Percentiles rank a stretch among this genome's conserved stretches.
Conservation (phyloP, 1,140 invertebrate species). For the Tribolium madens region DNA sequence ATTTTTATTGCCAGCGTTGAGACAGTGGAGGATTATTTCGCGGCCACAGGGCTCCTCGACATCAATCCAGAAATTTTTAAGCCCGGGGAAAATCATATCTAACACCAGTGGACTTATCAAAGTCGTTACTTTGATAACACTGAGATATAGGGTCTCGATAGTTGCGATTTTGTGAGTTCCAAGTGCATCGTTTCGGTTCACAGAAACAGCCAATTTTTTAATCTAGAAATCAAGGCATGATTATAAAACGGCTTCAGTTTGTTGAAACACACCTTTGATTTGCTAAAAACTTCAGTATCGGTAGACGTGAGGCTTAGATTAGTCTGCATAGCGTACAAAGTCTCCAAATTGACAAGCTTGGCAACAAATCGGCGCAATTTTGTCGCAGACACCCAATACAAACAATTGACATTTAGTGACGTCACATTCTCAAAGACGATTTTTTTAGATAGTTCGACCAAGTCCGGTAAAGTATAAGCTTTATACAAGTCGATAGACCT, state of each 20-base stretch:
- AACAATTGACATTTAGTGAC: constrained; percentile 17
- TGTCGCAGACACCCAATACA: constrained; percentile 13
- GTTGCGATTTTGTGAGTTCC: neutral
- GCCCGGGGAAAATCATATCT: neutral
- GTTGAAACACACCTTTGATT: constrained; percentile 1
- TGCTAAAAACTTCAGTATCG: constrained; percentile 11
- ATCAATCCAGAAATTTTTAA: constrained; percentile 13
- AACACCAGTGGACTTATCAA: neutral
- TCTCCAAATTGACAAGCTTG: constrained; percentile 29
- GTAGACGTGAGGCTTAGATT: constrained; percentile 10
- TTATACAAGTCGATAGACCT: constrained; percentile 22
- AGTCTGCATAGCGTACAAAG: constrained; percentile 20
- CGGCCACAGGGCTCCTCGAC: neutral
- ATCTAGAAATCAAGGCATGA: neutral
- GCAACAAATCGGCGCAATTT: constrained; percentile 32
- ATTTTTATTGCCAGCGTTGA: neutral
- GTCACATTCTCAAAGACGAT: constrained; percentile 7
- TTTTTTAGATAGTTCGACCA: constrained; percentile 7
- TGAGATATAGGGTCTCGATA: neutral
- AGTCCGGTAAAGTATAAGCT: neutral
- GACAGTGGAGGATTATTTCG: neutral
- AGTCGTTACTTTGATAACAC: neutral
- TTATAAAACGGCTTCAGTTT: neutral
- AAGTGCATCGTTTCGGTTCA: neutral
- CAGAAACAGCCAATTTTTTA: neutral